Percentiles rank a stretch among this genome's conserved stretches.
Conservation (phyloP, 2,888 invertebrate genomes). For the Abscondita cerata region DNA sequence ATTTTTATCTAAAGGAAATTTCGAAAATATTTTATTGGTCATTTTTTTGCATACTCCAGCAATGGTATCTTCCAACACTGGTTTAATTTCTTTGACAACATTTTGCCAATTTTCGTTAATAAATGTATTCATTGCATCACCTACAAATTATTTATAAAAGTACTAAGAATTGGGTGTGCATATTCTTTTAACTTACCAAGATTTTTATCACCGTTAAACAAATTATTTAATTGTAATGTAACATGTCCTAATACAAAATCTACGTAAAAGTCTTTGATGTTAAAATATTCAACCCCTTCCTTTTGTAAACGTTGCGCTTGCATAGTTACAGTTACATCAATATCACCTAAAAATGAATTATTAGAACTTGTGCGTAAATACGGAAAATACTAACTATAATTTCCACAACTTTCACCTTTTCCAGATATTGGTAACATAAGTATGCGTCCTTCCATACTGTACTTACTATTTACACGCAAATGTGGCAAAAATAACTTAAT, state of each 20-base stretch:
- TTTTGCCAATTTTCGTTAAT: slow-evolving; percentile 80
- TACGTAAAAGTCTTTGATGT: slow-evolving; percentile 69
- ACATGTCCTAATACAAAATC: slow-evolving; percentile 72
- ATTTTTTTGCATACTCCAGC: slow-evolving; percentile 65
- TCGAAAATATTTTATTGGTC: slow-evolving; percentile 66
- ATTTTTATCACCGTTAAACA: slow-evolving; percentile 75
- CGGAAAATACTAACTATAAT: slow-evolving; percentile 70
- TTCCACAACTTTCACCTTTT: slow-evolving; percentile 70
- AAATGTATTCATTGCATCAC: slow-evolving; percentile 76
- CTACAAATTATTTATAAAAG: too few species aligned
- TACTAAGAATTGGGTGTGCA: too few species aligned
- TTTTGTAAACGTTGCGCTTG: slow-evolving; percentile 64
- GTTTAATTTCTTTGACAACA: slow-evolving; percentile 73
- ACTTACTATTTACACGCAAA: slow-evolving; percentile 69
- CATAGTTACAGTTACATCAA: slow-evolving; percentile 69
- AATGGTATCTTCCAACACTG: slow-evolving; percentile 70
- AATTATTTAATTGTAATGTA: slow-evolving; percentile 70
- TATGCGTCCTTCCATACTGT: slow-evolving; percentile 72
- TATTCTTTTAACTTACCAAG: slow-evolving; percentile 60
- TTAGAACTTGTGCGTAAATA: too few species aligned
- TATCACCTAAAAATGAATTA: slow-evolving; percentile 69
- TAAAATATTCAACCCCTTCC: slow-evolving; percentile 64
- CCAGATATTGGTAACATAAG: slow-evolving; percentile 78
- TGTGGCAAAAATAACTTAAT: slow-evolving; percentile 70
- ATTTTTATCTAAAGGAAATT: slow-evolving; percentile 65